phyloP scores from a whole-genome alignment of 1,140 invertebrate species.

The Euura saliciscinereae region DNA sequence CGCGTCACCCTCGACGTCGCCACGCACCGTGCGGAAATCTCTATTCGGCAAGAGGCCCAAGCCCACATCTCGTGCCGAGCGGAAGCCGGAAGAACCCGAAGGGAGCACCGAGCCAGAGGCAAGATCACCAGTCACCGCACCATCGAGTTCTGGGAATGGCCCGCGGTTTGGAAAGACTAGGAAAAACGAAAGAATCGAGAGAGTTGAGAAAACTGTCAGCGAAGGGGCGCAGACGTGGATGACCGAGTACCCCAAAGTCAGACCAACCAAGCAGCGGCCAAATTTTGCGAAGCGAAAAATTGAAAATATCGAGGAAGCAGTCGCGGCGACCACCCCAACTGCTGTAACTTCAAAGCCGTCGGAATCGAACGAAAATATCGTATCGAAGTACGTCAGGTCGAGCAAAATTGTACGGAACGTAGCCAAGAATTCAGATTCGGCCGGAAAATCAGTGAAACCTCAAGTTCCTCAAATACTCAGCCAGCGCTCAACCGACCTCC shows the following conservation, averaged over 20 bases:
- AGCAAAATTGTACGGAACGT: not conserved
- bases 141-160: not conserved
- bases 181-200: not conserved
- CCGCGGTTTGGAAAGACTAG: not conserved
- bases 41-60: not conserved
- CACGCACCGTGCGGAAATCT: not conserved
- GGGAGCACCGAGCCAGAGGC: not conserved
- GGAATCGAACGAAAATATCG: not conserved
- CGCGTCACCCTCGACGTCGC: not conserved
- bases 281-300: not conserved
- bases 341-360: not conserved
- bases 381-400: not conserved
- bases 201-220: too few relatives aligned
- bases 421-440: not conserved
- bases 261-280: not conserved
- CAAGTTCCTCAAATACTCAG: too few relatives aligned
- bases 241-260: not conserved
- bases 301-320: not conserved
- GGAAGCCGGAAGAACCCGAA: not conserved
- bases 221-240: too few relatives aligned
- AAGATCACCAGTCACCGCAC: not conserved
- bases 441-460: not conserved
- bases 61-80: not conserved
- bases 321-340: not conserved
- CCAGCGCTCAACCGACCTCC: not conserved